Percentiles rank a stretch among this genome's conserved stretches.
Conservation (phyloP, 2,888 invertebrate species). For the Dryomyza anilis region DNA sequence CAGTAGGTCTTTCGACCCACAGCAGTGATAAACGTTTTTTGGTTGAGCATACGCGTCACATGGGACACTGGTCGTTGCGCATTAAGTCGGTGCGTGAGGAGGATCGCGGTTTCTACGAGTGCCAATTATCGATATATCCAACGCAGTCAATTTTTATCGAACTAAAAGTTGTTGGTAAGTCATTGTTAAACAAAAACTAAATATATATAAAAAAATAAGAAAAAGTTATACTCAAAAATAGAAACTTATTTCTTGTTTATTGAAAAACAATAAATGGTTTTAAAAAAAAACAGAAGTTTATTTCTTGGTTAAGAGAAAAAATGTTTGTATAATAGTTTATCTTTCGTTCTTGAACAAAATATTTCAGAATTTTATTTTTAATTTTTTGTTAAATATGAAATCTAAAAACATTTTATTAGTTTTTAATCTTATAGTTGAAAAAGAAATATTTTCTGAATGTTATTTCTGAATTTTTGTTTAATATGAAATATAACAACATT, state of each 20-base stretch:
- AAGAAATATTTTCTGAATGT: no score
- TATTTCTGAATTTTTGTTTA: no score
- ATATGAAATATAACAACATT: no score
- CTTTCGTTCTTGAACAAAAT: no score
- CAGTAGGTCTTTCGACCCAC: constrained; percentile 69
- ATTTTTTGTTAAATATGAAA: no score
- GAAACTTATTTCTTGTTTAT: background rate
- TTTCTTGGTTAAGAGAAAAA: background rate
- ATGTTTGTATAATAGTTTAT: background rate
- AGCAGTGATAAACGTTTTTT: constrained; percentile 70
- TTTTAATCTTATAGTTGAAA: no score
- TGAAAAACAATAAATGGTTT: background rate
- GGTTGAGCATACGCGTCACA: constrained; percentile 67
- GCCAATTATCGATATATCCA: constrained; percentile 71
- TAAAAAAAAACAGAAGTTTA: no score
- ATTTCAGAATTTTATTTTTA: no score
- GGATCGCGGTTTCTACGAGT: constrained; percentile 65
- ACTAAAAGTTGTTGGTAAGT: constrained; percentile 69
- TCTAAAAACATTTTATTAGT: no score
- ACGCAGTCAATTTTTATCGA: constrained; percentile 70
- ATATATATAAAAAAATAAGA: background rate
- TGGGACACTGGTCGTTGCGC: constrained; percentile 66
- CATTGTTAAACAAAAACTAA: background rate
- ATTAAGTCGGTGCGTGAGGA: constrained; percentile 61
- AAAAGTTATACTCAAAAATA: background rate